Base-by-base conservation (phyloP, 2,888 invertebrate species). In the Oxycera nigricornis region DNA sequence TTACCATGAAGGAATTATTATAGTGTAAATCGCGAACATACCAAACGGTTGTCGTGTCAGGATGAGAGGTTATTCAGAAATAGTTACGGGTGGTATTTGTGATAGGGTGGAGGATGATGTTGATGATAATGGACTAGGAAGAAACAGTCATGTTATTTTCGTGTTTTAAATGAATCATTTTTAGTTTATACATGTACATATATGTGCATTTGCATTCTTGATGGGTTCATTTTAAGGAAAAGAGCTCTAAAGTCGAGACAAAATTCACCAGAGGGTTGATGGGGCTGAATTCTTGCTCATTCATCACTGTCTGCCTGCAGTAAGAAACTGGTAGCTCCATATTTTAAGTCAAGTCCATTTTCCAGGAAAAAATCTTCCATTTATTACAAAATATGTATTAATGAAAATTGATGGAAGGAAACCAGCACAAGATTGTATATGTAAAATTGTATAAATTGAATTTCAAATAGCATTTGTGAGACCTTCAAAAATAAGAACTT, bases 1-100 rank as follows among this genome's bases (percentile, higher is more conserved):
- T 67, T 67, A 67, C 41, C 65, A 67, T 67, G 65, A 41, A 67
- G 59, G 17, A 59, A 59, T 59, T 59, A 59, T 59, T 26, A 28
- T 17, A 3, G 59, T 59, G 30, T 11, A 59, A 59, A 59, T 26
- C 24, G 26, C 59, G 2, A 59, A 30, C 59, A 59, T 46, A 46
- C 2, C 9, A 17, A 28, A 59, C 24, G 26, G 30, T 59, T 59
- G 2, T 59, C 59, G 59, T 59, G 28, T 26, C 30, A n/a, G 9
- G 30, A 28, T 3, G 28, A 50, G 9, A 24, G 20, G 20, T 55
- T 24, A 24, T 55, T 55, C 55, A 55, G 24, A 55, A 55, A 11
- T 9, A 2, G 17, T 55, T 7, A 17, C 14, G 46, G 46, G 46
- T 46, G 46, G 46, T 14, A 46, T 46, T 46, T 46, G 3, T 46